These are phyloP conservation scores for Brachionus sp. DNA, from an alignment of 1,140 invertebrate genomes.

Conservation along the genomic window DNA sequence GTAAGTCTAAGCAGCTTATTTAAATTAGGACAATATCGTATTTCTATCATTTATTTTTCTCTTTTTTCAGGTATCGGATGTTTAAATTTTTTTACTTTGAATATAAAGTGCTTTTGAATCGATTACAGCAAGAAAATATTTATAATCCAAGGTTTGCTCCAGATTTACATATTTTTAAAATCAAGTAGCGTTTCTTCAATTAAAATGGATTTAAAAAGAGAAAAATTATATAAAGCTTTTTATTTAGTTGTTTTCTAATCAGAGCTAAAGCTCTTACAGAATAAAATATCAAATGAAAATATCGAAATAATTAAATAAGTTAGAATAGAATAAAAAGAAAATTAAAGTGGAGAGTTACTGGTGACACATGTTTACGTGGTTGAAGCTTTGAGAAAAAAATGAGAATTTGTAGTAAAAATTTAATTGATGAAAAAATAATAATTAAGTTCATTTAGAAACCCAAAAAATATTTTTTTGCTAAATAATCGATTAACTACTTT, in stretches of 20 bases:
- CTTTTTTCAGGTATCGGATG: not conserved
- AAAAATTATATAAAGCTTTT: too few species aligned
- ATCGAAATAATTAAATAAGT: too few species aligned
- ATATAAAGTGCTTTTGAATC: not conserved
- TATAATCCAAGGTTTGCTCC: not conserved
- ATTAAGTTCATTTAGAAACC: not conserved
- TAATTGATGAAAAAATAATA: not conserved
- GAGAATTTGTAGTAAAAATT: too few species aligned
- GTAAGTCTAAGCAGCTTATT: not conserved
- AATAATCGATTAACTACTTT: not conserved
- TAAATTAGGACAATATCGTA: slow-evolving; percentile 3
- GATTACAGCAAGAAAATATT: not conserved
- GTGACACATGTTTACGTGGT: too few species aligned
- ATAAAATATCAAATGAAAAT: too few species aligned
- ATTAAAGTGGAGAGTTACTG: too few species aligned
- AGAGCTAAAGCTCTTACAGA: too few species aligned
- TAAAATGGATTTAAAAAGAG: not conserved
- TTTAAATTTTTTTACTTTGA: not conserved
- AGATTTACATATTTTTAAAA: not conserved
- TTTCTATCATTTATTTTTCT: not conserved
- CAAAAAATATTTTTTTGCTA: not conserved
- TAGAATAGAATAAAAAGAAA: too few species aligned
- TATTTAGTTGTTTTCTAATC: too few species aligned
- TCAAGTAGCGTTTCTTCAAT: not conserved
- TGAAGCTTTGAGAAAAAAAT: too few species aligned